These are phyloP conservation scores for Apis laboriosa DNA, from an alignment of 1,140 invertebrate genomes.

Conservation along the genomic window DNA sequence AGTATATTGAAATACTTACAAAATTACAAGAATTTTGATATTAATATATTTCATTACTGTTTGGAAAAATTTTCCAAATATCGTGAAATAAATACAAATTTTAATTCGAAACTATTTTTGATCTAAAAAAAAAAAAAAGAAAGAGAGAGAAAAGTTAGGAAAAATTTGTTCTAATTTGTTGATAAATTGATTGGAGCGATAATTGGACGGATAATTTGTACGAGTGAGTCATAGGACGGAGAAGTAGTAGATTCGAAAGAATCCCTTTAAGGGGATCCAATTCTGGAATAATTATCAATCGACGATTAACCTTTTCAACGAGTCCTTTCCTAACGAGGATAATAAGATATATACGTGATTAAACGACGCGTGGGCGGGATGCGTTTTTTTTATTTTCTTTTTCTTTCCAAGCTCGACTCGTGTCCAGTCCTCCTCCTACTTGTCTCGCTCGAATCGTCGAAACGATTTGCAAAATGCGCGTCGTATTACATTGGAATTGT, in stretches of 20 bases:
- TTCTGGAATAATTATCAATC: constrained; percentile 60
- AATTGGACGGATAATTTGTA: no score
- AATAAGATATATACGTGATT: constrained; percentile 38
- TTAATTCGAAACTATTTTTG: no score
- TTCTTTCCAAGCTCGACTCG: background rate
- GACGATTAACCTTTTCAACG: constrained; percentile 47
- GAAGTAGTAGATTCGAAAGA: background rate
- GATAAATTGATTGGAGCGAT: no score
- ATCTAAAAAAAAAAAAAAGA: no score
- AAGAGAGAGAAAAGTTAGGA: no score
- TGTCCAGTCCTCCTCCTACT: background rate
- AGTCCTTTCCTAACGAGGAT: constrained; percentile 42
- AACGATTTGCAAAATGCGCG: background rate
- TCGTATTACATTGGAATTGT: constrained; percentile 5
- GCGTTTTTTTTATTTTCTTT: background rate
- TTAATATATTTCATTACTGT: background rate
- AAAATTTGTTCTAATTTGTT: no score
- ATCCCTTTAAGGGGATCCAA: constrained; percentile 46
- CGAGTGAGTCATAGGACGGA: no score
- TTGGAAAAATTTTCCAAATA: background rate
- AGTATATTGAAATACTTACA: no score
- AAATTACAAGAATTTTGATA: background rate
- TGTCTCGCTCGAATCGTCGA: constrained; percentile 3
- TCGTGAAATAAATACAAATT: background rate
- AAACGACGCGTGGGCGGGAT: constrained; percentile 40